These are phyloP conservation scores for Bradypus variegatus DNA, from an alignment of 2,797 vertebrate genomes.

Conservation along the genomic window DNA sequence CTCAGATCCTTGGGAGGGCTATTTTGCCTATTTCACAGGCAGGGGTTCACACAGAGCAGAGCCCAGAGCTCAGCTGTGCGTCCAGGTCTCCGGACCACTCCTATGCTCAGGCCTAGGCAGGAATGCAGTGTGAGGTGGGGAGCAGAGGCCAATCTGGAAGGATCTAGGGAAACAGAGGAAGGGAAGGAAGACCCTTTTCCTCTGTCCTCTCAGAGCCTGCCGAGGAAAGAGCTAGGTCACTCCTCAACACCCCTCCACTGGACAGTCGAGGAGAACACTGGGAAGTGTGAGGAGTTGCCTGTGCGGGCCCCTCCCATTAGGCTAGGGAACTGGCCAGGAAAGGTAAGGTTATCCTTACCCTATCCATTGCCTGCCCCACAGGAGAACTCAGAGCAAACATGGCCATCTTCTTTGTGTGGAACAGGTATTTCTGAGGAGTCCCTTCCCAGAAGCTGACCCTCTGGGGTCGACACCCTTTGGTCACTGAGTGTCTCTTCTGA, in stretches of 20 bases:
- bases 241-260: neutral
- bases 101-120: neutral
- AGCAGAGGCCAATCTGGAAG: neutral
- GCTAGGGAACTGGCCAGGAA: neutral
- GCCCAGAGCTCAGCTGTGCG: neutral
- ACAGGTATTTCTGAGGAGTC: too few relatives aligned
- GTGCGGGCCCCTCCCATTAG: neutral
- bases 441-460: neutral
- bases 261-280: too few relatives aligned
- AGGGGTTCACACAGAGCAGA: neutral
- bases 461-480: too few relatives aligned
- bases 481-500: neutral
- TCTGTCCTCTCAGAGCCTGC: neutral
- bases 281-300: neutral
- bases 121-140: neutral
- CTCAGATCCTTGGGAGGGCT: neutral
- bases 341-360: neutral
- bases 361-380: neutral
- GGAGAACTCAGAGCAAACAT: neutral
- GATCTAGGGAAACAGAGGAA: neutral
- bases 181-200: neutral
- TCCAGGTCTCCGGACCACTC: too few relatives aligned
- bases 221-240: neutral
- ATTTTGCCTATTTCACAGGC: neutral
- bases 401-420: neutral